Evolutionary conservation across 2,113 vertebrate genomes (phyloP), one percentile per base, ranked within the genome.

Genomic region (Aldabrachelys gigantea): DNA sequence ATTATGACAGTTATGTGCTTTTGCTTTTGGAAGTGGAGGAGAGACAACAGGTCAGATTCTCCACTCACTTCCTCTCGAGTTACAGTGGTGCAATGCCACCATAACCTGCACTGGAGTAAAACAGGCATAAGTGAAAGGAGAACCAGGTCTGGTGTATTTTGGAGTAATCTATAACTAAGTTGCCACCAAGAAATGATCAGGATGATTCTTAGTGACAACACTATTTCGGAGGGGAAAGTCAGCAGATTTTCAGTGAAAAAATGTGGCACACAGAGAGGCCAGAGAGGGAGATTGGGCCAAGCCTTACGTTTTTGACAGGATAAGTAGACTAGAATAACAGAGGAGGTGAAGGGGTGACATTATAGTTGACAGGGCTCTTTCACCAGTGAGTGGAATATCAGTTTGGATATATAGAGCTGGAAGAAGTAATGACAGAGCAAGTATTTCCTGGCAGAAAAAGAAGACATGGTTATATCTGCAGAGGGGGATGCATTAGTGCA

Each of bases 21-120:
- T 41, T 86, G 86, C 62, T 82, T 84, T 31, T 0, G 0, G 59
- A 2, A 5, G 17, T 2, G 38, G 47, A 81, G 84, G 75, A 82
- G 6, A 3, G 84, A 89, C 38, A 24, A 12, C 52, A 4, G 24
- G 16, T 5, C 0, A 1, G 13, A 81, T 94, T 86, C 62, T 92
- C 72, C 38, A 49, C 79, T 89, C 8, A 78, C 47, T 84, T 91
- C 31, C 5, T 93, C 83, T 54, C 35, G 5, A 89, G 76, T 91
- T 92, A 82, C 50, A 82, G 84, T 25, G 16, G 4, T 52, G 12
- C 10, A 86, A 84, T 24, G 76, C 86, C 11, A 4, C 47, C 41
- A 76, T 65, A 38, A 92, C 79, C 24, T 62, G 84, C 54, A 89
- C 4, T 2, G 13, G 59, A 72, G 41, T 29, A 50, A 79, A 69